These are phyloP conservation scores for Drosophila meridionalis DNA, from an alignment of 2,888 invertebrate genomes.

Conservation along the genomic window DNA sequence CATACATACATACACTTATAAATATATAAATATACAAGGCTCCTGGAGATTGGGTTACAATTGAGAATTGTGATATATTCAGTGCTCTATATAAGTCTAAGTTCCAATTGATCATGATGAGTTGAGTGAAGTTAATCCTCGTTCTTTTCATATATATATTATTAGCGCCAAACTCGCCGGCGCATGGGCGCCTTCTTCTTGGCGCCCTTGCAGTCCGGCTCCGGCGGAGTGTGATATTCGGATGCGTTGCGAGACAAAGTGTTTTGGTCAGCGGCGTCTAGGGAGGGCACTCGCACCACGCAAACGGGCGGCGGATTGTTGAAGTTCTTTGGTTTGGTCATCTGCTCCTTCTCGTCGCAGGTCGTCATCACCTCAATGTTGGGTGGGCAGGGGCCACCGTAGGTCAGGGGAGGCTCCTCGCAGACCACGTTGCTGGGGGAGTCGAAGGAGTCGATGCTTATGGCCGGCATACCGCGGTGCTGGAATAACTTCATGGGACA, in stretches of 20 bases:
- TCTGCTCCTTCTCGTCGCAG: background rate
- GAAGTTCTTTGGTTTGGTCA: background rate
- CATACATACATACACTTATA: background rate
- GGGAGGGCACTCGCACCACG: background rate
- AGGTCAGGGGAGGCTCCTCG: background rate
- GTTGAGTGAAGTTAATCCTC: background rate
- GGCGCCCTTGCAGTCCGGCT: background rate
- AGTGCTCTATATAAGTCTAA: background rate
- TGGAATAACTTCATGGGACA: constrained; percentile 41
- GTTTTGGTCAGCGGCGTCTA: accelerated
- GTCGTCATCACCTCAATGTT: constrained; percentile 1
- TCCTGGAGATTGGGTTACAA: background rate
- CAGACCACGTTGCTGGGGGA: background rate
- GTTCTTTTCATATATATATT: too few species aligned
- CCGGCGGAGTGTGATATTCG: background rate
- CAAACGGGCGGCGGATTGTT: background rate
- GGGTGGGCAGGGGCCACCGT: background rate
- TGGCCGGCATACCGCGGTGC: constrained; percentile 43
- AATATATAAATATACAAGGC: constrained; percentile 3
- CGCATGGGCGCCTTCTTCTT: background rate
- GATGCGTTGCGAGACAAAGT: background rate
- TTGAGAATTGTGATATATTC: background rate
- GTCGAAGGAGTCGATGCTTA: constrained; percentile 49
- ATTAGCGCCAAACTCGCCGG: constrained; percentile 1
- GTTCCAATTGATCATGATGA: background rate